These are phyloP conservation scores for Bufo bufo DNA, from an alignment of 2,113 vertebrate species.

Conservation along the genomic window DNA sequence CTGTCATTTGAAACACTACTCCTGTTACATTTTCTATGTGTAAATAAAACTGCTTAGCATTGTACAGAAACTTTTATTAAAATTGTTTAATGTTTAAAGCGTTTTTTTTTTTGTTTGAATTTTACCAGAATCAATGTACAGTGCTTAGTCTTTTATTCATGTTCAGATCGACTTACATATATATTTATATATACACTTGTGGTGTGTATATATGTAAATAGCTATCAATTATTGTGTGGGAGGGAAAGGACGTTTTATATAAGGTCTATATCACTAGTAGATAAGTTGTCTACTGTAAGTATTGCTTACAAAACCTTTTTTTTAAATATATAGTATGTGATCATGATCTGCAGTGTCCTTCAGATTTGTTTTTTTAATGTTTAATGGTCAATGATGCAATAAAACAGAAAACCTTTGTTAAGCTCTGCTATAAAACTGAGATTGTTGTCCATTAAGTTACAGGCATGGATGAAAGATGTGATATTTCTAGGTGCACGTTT, in stretches of 20 bases:
- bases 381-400: constrained; percentile 80
- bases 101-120: constrained; percentile 82
- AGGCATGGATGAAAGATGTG: not conserved
- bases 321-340: constrained; percentile 84
- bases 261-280: constrained; percentile 84
- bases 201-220: constrained; percentile 82
- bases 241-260: constrained; percentile 80
- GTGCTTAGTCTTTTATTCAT: constrained; percentile 80
- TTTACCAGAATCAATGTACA: constrained; percentile 84
- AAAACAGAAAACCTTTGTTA: constrained; percentile 60
- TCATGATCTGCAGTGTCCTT: constrained; percentile 78
- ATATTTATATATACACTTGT: constrained; percentile 83
- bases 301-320: constrained; percentile 83
- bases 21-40: constrained; percentile 97
- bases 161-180: constrained; percentile 83
- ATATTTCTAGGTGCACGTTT: not conserved
- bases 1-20: constrained; percentile 92
- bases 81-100: constrained; percentile 95
- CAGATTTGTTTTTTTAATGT: constrained; percentile 79
- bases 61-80: constrained; percentile 95
- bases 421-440: not conserved
- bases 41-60: constrained; percentile 95
- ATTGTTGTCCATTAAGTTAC: constrained; percentile 17
- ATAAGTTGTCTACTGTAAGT: constrained; percentile 85
- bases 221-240: constrained; percentile 80